Evolutionary conservation across 2,888 invertebrate species (phyloP), one percentile per base, ranked within the genome.

Genomic region (Geophilus truncorum): DNA sequence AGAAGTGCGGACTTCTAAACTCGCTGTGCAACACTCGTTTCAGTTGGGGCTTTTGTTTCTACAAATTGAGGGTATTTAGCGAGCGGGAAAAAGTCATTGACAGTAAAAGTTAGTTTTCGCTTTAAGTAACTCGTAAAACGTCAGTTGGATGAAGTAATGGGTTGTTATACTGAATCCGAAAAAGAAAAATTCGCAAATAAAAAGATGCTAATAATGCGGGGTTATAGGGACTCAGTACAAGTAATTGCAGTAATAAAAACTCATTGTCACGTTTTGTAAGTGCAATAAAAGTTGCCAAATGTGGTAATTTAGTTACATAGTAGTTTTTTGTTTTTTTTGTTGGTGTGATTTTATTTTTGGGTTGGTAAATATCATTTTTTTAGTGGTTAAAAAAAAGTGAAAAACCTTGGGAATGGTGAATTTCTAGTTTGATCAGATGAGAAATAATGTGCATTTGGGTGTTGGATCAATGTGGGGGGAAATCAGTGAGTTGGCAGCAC

Each of bases 401-500:
- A 70, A 21, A 25, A 25, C 70, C 70, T 70, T 70, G 70, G 70
- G 70, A 70, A 70, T 70, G 28, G 9, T 4, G 70, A 25, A 70
- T 9, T 70, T 25, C 7, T 25, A 25, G 7, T 51, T 51, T 51
- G 70, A n/a, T 28, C 25, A 70, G 70, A 70, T 10, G 70, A 28
- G 28, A 70, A 70, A 28, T 28, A 70, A 70, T 70, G 70, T 70
- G 70, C 70, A 70, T 70, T 70, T 70, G 28, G 70, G 23, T 25
- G 70, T 25, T 70, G 70, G 70, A 70, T 70, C 70, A 70, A 70
- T 70, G 70, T 70, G 23, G 15, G 28, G 70, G 70, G 28, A 70
- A 70, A 70, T 70, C 70, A 70, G 70, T 70, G 70, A 70, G 70
- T 70, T 70, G 70, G 70, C 70, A 70, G 70, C 70, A 70, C 70